Evolutionary conservation across 2,888 invertebrate species (phyloP), one percentile per base, ranked within the genome.

Genomic region (Nipponacmea schrenckii): DNA sequence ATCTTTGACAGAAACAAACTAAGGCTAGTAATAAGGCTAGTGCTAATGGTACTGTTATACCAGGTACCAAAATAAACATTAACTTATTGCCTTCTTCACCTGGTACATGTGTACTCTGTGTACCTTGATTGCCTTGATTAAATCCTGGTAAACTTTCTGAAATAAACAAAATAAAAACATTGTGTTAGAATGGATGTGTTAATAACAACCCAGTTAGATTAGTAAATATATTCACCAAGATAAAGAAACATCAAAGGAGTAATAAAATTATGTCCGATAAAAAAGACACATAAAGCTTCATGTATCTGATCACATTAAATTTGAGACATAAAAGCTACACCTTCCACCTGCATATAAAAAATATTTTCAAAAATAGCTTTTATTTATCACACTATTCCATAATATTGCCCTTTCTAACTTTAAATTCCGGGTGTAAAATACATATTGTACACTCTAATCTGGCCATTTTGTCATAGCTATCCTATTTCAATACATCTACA

Each of bases 21-120:
- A 86, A 71, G 71, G 86, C 82, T 45, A 89, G 74, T 27, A 88
- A 80, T 69, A 89, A 77, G 69, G 82, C 79, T 64, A 89, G 75
- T 68, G 83, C 85, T 39, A 87, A 73, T 7, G 87, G 87, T 15
- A 89, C 85, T 8, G 88, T 88, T 56, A 89, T 85, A 62, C 86
- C 84, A 15, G 90, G 90, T 17, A 93, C 91, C 44, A 94, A 92
- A 80, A 95, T 93, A 87, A 82, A 82, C 79, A 87, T 83, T 72
- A 84, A 75, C 70, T 82, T 93, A 89, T 81, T 84, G 67, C 77
- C 74, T 17, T 80, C 81, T 26, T 77, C 74, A 65, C 73, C 76
- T 46, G 44, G 44, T 64, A 44, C 64, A 64, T 64, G 56, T 20
- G 56, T 56, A 56, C 56, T 24, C 39, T 39, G 39, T 27, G 27